Conservation (phyloP, 2,113 vertebrate genomes). For the Hyperopisus bebe region DNA sequence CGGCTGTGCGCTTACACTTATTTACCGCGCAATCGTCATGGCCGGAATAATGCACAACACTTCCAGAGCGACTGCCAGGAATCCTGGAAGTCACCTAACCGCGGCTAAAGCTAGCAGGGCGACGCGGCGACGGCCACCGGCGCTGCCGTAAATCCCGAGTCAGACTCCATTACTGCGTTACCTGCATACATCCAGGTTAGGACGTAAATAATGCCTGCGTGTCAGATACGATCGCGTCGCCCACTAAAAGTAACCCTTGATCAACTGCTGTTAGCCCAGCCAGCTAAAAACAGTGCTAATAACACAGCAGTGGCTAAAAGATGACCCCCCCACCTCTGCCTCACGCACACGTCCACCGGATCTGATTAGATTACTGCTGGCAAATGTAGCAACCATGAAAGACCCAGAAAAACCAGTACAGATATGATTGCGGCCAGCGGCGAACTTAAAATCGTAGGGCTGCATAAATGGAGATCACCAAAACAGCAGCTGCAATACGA, state of each 20-base stretch:
- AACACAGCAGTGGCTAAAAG: not conserved
- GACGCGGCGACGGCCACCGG: not conserved
- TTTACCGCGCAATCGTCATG: not conserved
- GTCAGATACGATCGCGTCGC: not conserved
- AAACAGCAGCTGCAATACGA: not conserved
- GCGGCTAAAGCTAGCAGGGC: not conserved
- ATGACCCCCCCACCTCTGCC: slow-evolving; percentile 3
- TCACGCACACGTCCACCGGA: slow-evolving; percentile 1
- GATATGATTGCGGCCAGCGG: not conserved
- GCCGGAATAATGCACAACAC: not conserved
- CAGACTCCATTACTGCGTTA: not conserved
- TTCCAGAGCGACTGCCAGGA: not conserved
- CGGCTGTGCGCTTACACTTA: not conserved
- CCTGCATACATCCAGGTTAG: not conserved
- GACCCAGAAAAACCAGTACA: not conserved
- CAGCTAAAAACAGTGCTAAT: slow-evolving; percentile 8
- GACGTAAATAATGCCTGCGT: not conserved
- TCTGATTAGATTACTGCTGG: not conserved
- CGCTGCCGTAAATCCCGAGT: not conserved
- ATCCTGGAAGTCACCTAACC: not conserved
- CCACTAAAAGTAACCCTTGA: not conserved
- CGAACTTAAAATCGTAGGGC: not conserved
- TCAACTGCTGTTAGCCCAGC: not conserved
- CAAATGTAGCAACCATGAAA: not conserved
- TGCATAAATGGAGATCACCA: not conserved